Conservation (phyloP, 2,113 vertebrate genomes). For the Lagopus leucura region DNA sequence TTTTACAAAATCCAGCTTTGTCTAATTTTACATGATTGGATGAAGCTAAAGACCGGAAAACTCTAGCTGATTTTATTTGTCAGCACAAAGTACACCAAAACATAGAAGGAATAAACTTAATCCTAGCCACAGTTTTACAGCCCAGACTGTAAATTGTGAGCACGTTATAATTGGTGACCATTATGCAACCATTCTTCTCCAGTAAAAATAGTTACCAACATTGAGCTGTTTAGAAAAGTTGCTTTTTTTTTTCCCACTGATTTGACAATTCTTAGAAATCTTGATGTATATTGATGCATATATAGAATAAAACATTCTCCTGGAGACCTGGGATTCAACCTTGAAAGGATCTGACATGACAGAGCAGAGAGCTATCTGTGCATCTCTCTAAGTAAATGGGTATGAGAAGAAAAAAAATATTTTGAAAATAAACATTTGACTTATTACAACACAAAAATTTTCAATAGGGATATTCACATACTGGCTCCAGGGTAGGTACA, state of each 20-base stretch:
- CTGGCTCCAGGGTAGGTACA: not conserved
- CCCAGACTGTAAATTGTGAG: not conserved
- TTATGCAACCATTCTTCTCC: not conserved
- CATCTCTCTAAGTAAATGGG: not conserved
- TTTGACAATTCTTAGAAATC: not conserved
- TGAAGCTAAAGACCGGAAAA: constrained; percentile 22
- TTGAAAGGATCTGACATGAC: not conserved
- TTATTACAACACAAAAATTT: constrained; percentile 36
- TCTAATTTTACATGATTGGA: not conserved
- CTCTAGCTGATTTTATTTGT: not conserved
- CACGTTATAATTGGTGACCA: not conserved
- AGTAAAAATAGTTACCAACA: not conserved
- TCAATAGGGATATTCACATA: not conserved
- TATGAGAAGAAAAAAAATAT: not conserved
- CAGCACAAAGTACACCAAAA: constrained; percentile 24
- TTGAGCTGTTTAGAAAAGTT: not conserved
- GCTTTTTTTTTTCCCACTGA: not conserved
- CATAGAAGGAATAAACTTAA: not conserved
- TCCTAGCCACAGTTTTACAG: not conserved
- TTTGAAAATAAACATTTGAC: not conserved
- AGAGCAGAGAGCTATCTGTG: not conserved
- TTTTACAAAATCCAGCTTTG: not conserved
- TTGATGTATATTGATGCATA: not conserved
- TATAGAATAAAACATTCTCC: not conserved
- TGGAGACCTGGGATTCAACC: not conserved